These are phyloP conservation scores for Chaetogeoica ovagalla DNA, from an alignment of 2,888 invertebrate genomes.

Conservation along the genomic window DNA sequence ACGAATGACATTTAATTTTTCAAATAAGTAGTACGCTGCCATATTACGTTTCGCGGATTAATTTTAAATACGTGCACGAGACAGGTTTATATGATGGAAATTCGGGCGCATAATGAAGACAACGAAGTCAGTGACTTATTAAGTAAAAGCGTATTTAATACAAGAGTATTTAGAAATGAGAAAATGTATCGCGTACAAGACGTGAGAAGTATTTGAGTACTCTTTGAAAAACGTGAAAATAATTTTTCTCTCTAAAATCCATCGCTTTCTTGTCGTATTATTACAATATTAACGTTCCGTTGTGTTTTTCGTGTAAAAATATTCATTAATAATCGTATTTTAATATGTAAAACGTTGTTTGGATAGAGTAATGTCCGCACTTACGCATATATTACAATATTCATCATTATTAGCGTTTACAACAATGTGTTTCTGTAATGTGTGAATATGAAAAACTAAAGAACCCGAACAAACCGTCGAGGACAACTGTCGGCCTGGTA, in stretches of 20 bases:
- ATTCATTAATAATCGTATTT: not conserved
- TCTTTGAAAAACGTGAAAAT: conserved; percentile 17
- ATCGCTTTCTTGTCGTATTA: not conserved
- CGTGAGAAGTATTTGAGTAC: not conserved
- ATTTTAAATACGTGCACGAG: too few species aligned
- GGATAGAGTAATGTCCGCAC: not conserved
- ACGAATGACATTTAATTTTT: too few species aligned
- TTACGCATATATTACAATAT: conserved; percentile 1
- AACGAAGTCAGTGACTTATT: too few species aligned
- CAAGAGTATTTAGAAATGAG: too few species aligned
- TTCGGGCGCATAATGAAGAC: too few species aligned
- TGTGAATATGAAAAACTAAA: too few species aligned
- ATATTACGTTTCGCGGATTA: too few species aligned
- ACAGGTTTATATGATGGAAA: too few species aligned
- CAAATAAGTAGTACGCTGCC: too few species aligned
- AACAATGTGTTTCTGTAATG: not conserved
- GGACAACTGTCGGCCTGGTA: too few species aligned
- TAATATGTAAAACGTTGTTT: conserved; percentile 18
- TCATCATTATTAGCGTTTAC: conserved; percentile 18
- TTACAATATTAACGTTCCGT: not conserved
- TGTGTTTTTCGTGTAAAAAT: conserved; percentile 10
- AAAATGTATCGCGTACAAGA: not conserved
- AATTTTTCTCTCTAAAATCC: conserved; percentile 12
- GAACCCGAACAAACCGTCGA: too few species aligned
- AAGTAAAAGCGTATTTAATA: too few species aligned